Base-by-base conservation (phyloP, 2,797 vertebrate genomes). In the Megalops cyprinoides region DNA sequence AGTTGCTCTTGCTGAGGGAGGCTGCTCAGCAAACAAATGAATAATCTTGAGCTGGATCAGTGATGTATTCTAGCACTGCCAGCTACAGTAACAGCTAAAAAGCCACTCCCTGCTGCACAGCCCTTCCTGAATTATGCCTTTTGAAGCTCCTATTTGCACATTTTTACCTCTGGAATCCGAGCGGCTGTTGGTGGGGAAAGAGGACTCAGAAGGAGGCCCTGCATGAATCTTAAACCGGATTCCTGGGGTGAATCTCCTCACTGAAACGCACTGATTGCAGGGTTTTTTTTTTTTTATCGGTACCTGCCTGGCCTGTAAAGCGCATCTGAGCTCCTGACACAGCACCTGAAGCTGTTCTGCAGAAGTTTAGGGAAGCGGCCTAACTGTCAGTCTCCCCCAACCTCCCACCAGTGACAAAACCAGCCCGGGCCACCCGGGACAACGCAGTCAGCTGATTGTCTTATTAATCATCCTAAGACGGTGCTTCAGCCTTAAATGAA, bases 361-460 rank as follows among this genome's bases (percentile, higher is more conserved):
- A 20, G 20, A n/a, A n/a, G 8, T 31, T 31, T 60, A 60, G 6
- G 8, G 18, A 1, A 39, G 15, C 34, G 2, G 31, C 12, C 15
- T 34, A 37, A 31, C 51, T 15, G 39, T 67, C 9, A n/a, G 39
- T 20, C 34, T 25, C 6, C 42, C 6, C 2, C 23, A 10, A 46
- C 37, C 49, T 76, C 74, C 20, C 51, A 75, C 75, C 46, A 75
- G n/a, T 74, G 31, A 75, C 60, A 37, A 76, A 76, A 53, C 25
- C 28, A 53, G 18, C 37, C 5, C 31, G 55, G 37, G 34, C 48
- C 74, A 76, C 51, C 31, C 3, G 31, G 46, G 74, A 76, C 74
- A 53, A 34, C 34, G 53, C 31, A n/a, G 8, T 46, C 44, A 9
- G 7, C 3, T 76, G 28, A 76, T 76, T 55, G 49, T 14, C 48